Evolutionary conservation across 2,113 vertebrate species (phyloP).

Genomic region (Hippolais icterina): DNA sequence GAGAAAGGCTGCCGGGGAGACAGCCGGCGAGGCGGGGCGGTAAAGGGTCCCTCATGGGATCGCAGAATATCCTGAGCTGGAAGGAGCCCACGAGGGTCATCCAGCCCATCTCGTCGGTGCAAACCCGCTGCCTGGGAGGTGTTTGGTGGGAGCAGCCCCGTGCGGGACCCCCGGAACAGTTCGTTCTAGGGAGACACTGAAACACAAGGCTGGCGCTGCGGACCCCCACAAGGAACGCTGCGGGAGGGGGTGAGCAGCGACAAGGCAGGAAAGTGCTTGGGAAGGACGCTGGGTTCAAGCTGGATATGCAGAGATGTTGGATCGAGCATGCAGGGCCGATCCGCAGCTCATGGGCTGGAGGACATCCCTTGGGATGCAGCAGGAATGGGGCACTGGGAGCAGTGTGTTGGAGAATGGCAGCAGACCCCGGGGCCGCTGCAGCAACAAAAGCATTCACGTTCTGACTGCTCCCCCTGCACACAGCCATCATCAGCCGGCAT

Average conservation of each 20-base stretch:
- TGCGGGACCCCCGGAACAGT: not conserved
- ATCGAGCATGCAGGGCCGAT: fast-evolving
- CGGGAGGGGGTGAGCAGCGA: not conserved
- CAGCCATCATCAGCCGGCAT: fast-evolving
- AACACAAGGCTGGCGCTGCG: not conserved
- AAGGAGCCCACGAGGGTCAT: not conserved
- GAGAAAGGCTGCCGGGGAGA: not conserved
- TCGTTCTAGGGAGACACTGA: not conserved
- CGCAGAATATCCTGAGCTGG: not conserved
- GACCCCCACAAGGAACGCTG: fast-evolving
- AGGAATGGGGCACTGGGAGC: not conserved
- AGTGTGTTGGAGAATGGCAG: not conserved
- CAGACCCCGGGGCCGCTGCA: fast-evolving
- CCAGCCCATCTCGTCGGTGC: not conserved
- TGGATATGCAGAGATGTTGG: not conserved
- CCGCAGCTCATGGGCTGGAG: not conserved
- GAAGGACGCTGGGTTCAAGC: not conserved
- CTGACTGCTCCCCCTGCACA: not conserved
- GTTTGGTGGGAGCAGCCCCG: not conserved
- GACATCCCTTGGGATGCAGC: not conserved
- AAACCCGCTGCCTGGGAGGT: fast-evolving
- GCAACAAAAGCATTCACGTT: fast-evolving
- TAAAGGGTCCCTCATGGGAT: not conserved
- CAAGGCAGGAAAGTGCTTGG: not conserved
- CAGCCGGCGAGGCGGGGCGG: not conserved